phyloP scores from a whole-genome alignment of 64 coral and sea anemone genomes.

The Platygyra sinensis region DNA sequence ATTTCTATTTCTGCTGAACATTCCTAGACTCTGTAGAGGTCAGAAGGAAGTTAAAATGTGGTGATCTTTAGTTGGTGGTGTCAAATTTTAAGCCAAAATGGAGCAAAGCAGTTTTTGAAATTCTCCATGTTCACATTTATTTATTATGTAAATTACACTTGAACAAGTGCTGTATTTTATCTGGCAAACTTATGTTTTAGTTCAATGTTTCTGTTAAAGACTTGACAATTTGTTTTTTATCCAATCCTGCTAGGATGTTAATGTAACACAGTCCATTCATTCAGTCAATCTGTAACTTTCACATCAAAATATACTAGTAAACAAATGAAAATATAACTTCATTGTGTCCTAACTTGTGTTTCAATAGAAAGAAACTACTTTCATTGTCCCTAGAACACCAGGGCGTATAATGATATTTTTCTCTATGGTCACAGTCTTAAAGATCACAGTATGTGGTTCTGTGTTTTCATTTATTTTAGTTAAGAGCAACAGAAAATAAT shows the following conservation, averaged over 20 bases:
- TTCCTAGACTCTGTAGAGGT: background rate
- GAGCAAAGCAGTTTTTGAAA: no score
- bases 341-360: slow-evolving; percentile 11
- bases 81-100: background rate
- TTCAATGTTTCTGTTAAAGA: background rate
- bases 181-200: background rate
- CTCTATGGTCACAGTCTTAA: background rate
- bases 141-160: no score
- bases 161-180: no score
- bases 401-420: background rate
- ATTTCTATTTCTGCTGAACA: background rate
- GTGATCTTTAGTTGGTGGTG: background rate
- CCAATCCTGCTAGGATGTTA: background rate
- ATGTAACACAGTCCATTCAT: background rate
- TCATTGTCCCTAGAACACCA: background rate
- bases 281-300: background rate
- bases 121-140: no score
- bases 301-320: background rate
- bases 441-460: background rate
- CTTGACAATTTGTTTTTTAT: background rate
- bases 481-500: background rate
- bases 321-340: slow-evolving; percentile 1
- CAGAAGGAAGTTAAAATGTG: background rate
- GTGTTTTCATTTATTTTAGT: background rate
- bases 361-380: background rate